Base-by-base conservation (phyloP, 2,797 vertebrate genomes). In the Chelon auratus region DNA sequence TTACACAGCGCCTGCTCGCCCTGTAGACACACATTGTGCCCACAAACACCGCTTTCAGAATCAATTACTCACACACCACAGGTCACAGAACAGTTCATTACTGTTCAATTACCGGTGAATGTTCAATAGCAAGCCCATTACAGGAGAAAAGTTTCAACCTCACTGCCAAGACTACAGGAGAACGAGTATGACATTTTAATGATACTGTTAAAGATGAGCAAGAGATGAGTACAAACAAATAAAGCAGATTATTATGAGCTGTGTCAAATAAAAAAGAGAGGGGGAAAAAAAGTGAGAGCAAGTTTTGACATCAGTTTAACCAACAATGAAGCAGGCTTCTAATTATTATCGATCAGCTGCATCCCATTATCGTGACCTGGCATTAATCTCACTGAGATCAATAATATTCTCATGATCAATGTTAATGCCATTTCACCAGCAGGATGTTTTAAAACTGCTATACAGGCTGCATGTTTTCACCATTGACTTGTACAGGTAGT, bases 11-110 rank as follows among this genome's bases (percentile, higher is more conserved):
- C 72, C 70, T 82, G 83, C 73, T 83, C 81, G 51, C 72, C 66
- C 79, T 62, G 78, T 51, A 84, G 80, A 89, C 83, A 80, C 85
- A 82, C 86, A 79, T 48, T 48, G 76, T 70, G 84, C 72, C 75
- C 77, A 76, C 89, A 91, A 92, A 90, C 75, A 82, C 62, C 51
- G 75, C 89, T 79, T 82, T 91, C 87, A 87, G 66, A 92, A 92
- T 91, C 86, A 92, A 93, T 93, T 90, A 85, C 89, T 87, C 85
- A 89, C 85, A 91, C 86, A 83, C 85, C 88, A 87, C 81, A 91
- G 87, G 91, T 91, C 90, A 91, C 85, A 86, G 61, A 90, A 85
- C 88, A 91, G 89, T 91, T 92, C 80, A 92, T 92, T 91, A 91
- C 80, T 84, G 87, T 93, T 92, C 89, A 92, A 90, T 92, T 91